These are phyloP conservation scores for Sturnus vulgaris DNA, from an alignment of 2,113 vertebrate species.

Conservation along the genomic window DNA sequence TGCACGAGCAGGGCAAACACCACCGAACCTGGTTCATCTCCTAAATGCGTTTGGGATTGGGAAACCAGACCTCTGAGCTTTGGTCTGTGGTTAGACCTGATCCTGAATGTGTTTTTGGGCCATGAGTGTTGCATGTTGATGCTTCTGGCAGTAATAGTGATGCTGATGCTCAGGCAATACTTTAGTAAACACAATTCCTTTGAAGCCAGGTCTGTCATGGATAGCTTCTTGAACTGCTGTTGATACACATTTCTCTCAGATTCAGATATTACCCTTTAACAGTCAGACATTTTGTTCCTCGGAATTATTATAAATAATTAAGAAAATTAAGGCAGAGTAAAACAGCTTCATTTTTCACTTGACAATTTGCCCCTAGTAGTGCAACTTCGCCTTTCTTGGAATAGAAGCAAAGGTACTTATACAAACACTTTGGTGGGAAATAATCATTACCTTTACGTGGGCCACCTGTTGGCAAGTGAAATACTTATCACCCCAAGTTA, in stretches of 20 bases:
- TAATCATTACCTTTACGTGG: neutral
- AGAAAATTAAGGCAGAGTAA: neutral
- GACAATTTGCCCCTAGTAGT: neutral
- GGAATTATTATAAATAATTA: neutral
- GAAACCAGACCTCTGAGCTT: neutral
- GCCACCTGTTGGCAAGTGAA: neutral
- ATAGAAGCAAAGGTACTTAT: neutral
- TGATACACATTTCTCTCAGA: neutral
- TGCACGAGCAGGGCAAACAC: neutral
- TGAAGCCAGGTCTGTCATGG: neutral
- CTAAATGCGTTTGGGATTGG: neutral
- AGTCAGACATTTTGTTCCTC: neutral
- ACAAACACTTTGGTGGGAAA: neutral
- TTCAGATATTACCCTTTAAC: neutral
- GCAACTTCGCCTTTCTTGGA: neutral
- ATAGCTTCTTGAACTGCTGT: neutral
- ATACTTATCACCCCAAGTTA: neutral
- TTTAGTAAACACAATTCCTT: neutral
- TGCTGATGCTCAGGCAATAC: neutral
- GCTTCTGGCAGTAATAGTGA: neutral
- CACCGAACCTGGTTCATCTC: neutral
- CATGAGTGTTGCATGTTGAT: neutral
- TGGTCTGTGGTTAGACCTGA: neutral
- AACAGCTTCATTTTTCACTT: neutral
- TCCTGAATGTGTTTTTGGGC: neutral